Conservation (phyloP, 2,113 vertebrate genomes). For the Plestiodon gilberti region DNA sequence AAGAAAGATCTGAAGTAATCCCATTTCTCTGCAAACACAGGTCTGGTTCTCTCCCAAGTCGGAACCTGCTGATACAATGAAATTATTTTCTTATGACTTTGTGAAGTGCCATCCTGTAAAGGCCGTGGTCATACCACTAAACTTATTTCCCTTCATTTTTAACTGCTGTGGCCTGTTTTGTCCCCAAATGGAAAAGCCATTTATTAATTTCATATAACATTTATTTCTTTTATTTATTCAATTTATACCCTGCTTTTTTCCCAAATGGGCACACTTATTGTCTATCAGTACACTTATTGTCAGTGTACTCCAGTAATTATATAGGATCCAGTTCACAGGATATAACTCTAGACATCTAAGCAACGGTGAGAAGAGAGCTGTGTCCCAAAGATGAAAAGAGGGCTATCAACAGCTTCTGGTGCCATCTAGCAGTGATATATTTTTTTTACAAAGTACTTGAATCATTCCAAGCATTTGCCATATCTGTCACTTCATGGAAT, state of each 20-base stretch:
- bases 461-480: conserved; percentile 2
- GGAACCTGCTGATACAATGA: conserved; percentile 1
- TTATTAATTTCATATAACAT: too few species aligned
- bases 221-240: too few species aligned
- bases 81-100: conserved; percentile 6
- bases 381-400: background rate
- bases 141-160: background rate
- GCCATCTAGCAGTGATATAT: background rate
- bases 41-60: background rate
- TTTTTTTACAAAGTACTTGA: conserved; percentile 5
- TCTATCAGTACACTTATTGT: background rate
- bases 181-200: background rate
- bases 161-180: background rate
- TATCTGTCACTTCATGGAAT: conserved; percentile 30
- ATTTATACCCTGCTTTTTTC: too few species aligned
- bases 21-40: conserved; percentile 1
- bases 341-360: background rate
- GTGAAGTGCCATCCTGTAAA: background rate
- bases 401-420: background rate
- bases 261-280: background rate
- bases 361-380: background rate
- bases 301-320: background rate
- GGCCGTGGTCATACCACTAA: background rate
- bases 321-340: background rate
- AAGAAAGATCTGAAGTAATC: conserved; percentile 27